Percentiles rank a stretch among this genome's conserved stretches.
Evolutionary conservation across 2,888 invertebrate species (phyloP).

Genomic region (Timema cristinae): DNA sequence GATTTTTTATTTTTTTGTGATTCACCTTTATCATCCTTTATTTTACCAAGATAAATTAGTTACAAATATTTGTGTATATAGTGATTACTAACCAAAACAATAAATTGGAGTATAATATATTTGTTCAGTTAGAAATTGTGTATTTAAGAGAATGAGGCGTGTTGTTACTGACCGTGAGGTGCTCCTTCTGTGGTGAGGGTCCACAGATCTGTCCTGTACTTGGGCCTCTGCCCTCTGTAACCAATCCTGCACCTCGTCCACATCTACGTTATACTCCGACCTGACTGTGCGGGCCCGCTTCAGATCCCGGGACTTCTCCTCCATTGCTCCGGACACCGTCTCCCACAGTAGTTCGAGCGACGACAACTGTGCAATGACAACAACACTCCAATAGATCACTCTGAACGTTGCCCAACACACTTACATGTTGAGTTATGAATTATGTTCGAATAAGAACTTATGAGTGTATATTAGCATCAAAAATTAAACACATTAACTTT

Average conservation of each 20-base stretch:
- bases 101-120: too few relatives aligned
- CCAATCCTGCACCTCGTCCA: conserved; percentile 80
- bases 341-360: conserved; percentile 78
- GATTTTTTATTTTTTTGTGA: too few relatives aligned
- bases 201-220: conserved; percentile 72
- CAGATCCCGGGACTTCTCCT: conserved; percentile 81
- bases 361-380: conserved; percentile 56
- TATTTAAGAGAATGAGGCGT: too few relatives aligned
- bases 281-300: conserved; percentile 80
- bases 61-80: too few relatives aligned
- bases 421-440: neutral
- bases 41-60: too few relatives aligned
- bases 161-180: conserved; percentile 52
- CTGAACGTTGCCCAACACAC: neutral
- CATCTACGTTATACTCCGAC: conserved; percentile 72
- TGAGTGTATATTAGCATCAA: neutral
- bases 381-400: neutral
- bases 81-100: too few relatives aligned
- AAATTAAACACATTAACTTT: neutral
- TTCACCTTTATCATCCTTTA: too few relatives aligned
- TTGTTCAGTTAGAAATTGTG: too few relatives aligned
- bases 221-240: conserved; percentile 77
- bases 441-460: neutral
- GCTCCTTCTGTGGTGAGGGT: conserved; percentile 73
- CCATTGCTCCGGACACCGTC: conserved; percentile 73